Evolutionary conservation across 2,797 vertebrate species (phyloP), one percentile per base, ranked within the genome.

Genomic region (Anabas testudineus): DNA sequence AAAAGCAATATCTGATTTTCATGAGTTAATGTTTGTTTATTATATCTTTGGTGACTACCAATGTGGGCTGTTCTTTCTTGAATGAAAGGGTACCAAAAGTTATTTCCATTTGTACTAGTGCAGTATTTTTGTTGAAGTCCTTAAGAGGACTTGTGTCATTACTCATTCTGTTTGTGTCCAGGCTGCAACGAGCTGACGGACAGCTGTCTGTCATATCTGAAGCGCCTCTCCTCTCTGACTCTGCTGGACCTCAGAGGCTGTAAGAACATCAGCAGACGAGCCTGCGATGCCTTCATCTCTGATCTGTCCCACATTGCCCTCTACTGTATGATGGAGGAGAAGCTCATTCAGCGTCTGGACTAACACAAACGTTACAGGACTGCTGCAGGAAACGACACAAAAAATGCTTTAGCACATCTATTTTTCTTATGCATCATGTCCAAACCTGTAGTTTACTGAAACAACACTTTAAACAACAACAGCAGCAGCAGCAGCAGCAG

Each of bases 251-350:
- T 99, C 77, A 91, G 97, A 78, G 96, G 96, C 67, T 99, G 98
- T 83, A 96, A 94, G 72, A 91, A 94, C 65, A 87, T 99, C 87
- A 97, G 96, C 54, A 92, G 95, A 52, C 95, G 94, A 62, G 96
- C 95, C 87, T 99, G 97, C 2, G 95, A 98, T 80, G 91, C 94
- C 91, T 98, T 98, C 92, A 98, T 99, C 91, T 97, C 98, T 18
- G 98, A 99, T 92, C 94, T 98, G 83, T 97, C 96, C 67, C 96
- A 98, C 86, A 91, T 95, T 72, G 95, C 95, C 76, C 94, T 96
- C 87, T 99, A 94, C 94, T 99, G 97, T 88, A 95, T 98, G 92
- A 97, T 96, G 66, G 97, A 98, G 63, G 97, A 99, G 90, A 98
- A 97, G 91, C 95, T 98, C 80, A 97, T 99, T 87, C 98, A 98